Conservation (phyloP, 2,113 vertebrate species). For the Camarhynchus parvulus region DNA sequence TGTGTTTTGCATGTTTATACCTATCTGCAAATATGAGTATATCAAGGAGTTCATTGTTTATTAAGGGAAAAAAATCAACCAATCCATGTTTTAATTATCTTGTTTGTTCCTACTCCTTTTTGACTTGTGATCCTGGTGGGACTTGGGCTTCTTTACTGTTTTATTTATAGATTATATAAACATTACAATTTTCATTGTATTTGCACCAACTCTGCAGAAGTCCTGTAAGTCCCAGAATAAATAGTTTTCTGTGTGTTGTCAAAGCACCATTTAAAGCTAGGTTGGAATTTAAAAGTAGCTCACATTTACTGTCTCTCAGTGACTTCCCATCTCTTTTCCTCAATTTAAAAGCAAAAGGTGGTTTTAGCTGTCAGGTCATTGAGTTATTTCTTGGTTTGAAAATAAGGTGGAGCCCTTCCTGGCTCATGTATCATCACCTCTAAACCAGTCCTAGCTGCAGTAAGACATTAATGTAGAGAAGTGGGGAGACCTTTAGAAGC, state of each 20-base stretch:
- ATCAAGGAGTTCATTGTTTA: constrained; percentile 29
- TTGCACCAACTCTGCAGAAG: neutral
- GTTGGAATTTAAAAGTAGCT: neutral
- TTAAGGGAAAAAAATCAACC: neutral
- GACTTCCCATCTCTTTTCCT: constrained; percentile 27
- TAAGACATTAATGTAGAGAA: neutral
- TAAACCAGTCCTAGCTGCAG: neutral
- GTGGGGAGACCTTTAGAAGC: neutral
- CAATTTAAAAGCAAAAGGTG: constrained; percentile 6
- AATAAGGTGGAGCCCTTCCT: neutral
- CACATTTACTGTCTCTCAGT: neutral
- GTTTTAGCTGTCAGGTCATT: neutral
- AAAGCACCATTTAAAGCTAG: constrained; percentile 17
- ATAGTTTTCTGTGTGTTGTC: neutral
- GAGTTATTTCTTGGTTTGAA: constrained; percentile 3
- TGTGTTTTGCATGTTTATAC: neutral
- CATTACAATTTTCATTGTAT: constrained; percentile 34
- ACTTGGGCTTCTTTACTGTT: neutral
- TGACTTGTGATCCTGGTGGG: neutral
- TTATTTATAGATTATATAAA: constrained; percentile 35
- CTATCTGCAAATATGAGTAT: neutral
- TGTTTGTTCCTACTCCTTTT: constrained; percentile 5
- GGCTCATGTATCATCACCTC: neutral
- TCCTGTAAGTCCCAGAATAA: neutral
- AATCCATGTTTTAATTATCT: neutral